Conservation (phyloP, 1,140 invertebrate genomes). For the Episyrphus balteatus region DNA sequence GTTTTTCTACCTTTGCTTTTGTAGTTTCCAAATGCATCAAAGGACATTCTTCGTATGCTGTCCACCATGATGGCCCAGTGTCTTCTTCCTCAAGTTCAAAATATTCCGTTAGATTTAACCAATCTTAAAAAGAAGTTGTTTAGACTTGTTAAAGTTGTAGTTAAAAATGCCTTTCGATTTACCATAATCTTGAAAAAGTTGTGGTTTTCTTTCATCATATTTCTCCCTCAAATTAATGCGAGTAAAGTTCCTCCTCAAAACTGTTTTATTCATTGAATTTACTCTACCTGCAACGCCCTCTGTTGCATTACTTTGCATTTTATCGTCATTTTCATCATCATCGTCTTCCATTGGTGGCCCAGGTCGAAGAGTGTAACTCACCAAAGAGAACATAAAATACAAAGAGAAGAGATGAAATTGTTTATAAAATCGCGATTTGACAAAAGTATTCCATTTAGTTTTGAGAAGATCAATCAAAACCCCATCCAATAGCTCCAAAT, state of each 20-base stretch:
- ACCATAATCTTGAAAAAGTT: too few relatives aligned
- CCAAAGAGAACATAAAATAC: constrained; percentile 78
- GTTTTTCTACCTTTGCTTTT: constrained; percentile 17
- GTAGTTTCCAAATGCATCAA: constrained; percentile 33
- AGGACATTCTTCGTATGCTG: constrained; percentile 32
- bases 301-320: not conserved
- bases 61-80: constrained; percentile 28
- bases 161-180: too few relatives aligned
- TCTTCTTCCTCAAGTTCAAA: constrained; percentile 29
- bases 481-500: constrained; percentile 92
- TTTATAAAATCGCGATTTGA: constrained; percentile 86
- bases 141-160: not conserved
- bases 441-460: constrained; percentile 97
- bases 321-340: constrained; percentile 23
- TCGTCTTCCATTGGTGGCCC: constrained; percentile 43
- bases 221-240: too few relatives aligned
- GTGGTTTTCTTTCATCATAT: too few relatives aligned
- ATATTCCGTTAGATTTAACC: constrained; percentile 33
- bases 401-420: constrained; percentile 82
- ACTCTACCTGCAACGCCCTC: not conserved
- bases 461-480: constrained; percentile 86
- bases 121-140: constrained; percentile 7
- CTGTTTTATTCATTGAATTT: not conserved
- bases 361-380: constrained; percentile 78
- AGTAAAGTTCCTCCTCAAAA: too few relatives aligned